Evolutionary conservation across 1,140 invertebrate genomes (phyloP).

Genomic region (Eufriesea mexicana): DNA sequence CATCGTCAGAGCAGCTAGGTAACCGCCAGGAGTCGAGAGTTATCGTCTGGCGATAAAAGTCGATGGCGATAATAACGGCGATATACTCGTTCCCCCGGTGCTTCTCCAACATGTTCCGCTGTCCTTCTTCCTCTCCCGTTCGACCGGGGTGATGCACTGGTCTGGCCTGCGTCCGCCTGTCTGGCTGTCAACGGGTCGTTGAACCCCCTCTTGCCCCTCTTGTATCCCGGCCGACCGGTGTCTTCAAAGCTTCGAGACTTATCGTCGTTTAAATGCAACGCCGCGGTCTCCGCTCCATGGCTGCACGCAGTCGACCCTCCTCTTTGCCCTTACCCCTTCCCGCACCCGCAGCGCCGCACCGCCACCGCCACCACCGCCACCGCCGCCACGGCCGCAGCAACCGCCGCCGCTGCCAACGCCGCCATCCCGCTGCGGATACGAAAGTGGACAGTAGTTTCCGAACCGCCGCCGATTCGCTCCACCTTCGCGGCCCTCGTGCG

Average conservation of each 20-base stretch:
- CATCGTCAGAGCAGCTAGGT: constrained; percentile 60
- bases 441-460: constrained; percentile 43
- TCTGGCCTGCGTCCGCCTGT: constrained; percentile 75
- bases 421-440: not conserved
- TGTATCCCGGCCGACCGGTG: constrained; percentile 59
- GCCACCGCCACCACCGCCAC: not conserved
- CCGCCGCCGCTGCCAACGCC: not conserved
- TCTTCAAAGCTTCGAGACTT: constrained; percentile 73
- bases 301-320: constrained; percentile 55
- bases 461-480: constrained; percentile 28
- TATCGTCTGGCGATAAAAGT: constrained; percentile 77
- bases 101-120: not conserved
- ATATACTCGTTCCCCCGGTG: constrained; percentile 59
- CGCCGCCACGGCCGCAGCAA: not conserved
- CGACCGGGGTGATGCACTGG: constrained; percentile 67
- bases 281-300: constrained; percentile 58
- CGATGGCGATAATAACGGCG: constrained; percentile 75
- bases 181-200: constrained; percentile 76
- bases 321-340: constrained; percentile 13
- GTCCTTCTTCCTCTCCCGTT: constrained; percentile 30
- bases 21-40: constrained; percentile 68
- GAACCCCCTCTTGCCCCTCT: constrained; percentile 71
- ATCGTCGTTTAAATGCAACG: constrained; percentile 72
- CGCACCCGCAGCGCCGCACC: not conserved
- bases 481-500: constrained; percentile 1